Percentiles rank a stretch among this genome's conserved stretches.
phyloP scores from a whole-genome alignment of 2,888 invertebrate species.

The Elysia crispata region DNA sequence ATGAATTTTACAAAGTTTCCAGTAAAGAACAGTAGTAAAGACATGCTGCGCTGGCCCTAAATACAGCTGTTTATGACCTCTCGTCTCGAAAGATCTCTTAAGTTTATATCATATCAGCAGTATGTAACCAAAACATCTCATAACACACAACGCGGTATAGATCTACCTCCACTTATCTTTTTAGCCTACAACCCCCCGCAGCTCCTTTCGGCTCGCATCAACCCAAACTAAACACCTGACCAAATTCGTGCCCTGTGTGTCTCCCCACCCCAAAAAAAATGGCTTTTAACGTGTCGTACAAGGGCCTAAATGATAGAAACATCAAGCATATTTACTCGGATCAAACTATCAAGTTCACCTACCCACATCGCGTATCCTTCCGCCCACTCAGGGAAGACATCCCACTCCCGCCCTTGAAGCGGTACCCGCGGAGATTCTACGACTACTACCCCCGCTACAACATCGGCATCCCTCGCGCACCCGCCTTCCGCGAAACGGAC shows the following conservation, averaged over 20 bases:
- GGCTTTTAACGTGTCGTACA: slow-evolving; percentile 64
- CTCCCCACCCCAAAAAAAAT: slow-evolving; percentile 53
- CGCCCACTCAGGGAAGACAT: slow-evolving; percentile 15
- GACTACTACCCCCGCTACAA: slow-evolving; percentile 49
- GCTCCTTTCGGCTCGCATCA: too few relatives aligned
- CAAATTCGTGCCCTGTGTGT: too few relatives aligned
- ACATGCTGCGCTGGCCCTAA: too few relatives aligned
- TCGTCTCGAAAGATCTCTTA: too few relatives aligned
- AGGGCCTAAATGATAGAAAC: slow-evolving; percentile 58
- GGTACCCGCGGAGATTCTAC: slow-evolving; percentile 47
- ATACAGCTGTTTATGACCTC: too few relatives aligned
- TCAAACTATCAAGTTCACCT: slow-evolving; percentile 16
- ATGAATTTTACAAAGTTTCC: too few relatives aligned
- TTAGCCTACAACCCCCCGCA: too few relatives aligned
- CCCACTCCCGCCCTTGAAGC: slow-evolving; percentile 28
- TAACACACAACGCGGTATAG: not conserved
- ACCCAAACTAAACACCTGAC: too few relatives aligned
- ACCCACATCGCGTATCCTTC: slow-evolving; percentile 24
- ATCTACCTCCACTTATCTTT: too few relatives aligned
- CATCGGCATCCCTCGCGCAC: slow-evolving; percentile 63
- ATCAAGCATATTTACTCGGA: slow-evolving; percentile 65
- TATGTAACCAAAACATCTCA: too few relatives aligned
- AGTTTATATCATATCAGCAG: too few relatives aligned
- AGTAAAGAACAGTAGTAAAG: too few relatives aligned
- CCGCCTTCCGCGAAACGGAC: slow-evolving; percentile 65